Evolutionary conservation across 2,113 vertebrate species (phyloP), one percentile per base, ranked within the genome.

Genomic region (Shinisaurus crocodilurus): DNA sequence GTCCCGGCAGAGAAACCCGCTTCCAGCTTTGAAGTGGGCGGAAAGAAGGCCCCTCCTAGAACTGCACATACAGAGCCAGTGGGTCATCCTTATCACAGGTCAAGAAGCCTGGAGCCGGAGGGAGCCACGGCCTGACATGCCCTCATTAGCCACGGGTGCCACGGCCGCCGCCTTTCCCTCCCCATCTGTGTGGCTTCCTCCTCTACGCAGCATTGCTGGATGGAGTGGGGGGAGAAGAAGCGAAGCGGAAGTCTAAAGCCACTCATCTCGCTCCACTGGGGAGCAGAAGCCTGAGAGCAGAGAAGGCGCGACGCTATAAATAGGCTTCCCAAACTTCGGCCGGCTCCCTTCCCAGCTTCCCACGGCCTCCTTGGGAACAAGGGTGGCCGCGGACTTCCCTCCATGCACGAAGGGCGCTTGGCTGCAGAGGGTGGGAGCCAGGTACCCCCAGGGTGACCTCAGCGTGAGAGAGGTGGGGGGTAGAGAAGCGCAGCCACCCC

Each of bases 311-410:
- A 81, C 90, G 96, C 98, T 98, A 98, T 98, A 98, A 98, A 98
- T 98, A 98, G 97, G 95, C 97, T 95, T 95, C 96, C 96, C 97
- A 97, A 96, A 97, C 95, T 88, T 57, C 88, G 95, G 96, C 96
- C 96, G 96, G 95, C 96, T 96, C 96, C 12, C 95, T 96, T 96
- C 91, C 93, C 86, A 92, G 93, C 96, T 97, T 97, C 96, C 97
- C 96, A 97, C 96, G 95, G 94, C 96, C 94, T 97, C 96, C 95
- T 97, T 97, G 97, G 97, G 96, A 98, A 97, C 97, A 95, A 95
- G 96, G 92, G 94, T 94, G 94, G 94, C 92, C 91, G 82, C 23
- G 84, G 92, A 95, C 89, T 88, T 92, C 89, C 92, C 93, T 86
- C 84, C 92, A 43, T 94, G 94, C 90, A 65, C 0, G 76, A 92